Conservation (phyloP, 2,113 vertebrate genomes). For the Butorides virescens region DNA sequence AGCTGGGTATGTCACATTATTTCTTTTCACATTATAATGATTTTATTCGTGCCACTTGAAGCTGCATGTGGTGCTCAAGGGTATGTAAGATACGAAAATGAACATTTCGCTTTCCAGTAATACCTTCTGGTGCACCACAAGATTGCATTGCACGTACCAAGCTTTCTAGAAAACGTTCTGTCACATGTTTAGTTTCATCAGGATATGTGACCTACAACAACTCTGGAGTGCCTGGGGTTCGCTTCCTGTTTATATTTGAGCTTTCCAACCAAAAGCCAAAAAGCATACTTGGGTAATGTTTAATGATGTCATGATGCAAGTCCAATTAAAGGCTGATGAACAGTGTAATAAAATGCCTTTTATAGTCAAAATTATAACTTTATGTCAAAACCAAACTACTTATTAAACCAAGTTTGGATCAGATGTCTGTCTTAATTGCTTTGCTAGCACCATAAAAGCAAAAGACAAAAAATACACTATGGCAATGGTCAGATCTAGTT, state of each 20-base stretch:
- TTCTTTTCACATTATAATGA: background rate
- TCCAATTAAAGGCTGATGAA: constrained; percentile 4
- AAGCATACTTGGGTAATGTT: background rate
- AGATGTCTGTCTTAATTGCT: constrained; percentile 28
- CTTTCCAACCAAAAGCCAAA: constrained; percentile 4
- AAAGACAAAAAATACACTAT: constrained; percentile 7
- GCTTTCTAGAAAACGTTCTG: background rate
- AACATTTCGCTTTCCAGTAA: background rate
- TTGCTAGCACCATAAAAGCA: constrained; percentile 8
- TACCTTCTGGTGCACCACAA: background rate
- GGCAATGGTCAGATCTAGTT: background rate
- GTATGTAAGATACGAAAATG: background rate
- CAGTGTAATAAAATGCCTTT: constrained; percentile 30
- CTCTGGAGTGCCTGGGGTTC: background rate
- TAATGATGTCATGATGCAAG: background rate
- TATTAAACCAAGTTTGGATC: constrained; percentile 11
- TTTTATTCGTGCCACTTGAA: background rate
- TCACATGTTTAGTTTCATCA: background rate
- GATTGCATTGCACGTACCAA: background rate
- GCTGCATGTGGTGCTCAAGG: rapidly evolving
- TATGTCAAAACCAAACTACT: constrained; percentile 19
- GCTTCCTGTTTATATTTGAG: constrained; percentile 4
- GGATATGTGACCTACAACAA: background rate
- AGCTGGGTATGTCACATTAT: background rate
- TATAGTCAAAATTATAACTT: constrained; percentile 15